Evolutionary conservation across 2,888 invertebrate species (phyloP).

Genomic region (Gasteruption jaculator): DNA sequence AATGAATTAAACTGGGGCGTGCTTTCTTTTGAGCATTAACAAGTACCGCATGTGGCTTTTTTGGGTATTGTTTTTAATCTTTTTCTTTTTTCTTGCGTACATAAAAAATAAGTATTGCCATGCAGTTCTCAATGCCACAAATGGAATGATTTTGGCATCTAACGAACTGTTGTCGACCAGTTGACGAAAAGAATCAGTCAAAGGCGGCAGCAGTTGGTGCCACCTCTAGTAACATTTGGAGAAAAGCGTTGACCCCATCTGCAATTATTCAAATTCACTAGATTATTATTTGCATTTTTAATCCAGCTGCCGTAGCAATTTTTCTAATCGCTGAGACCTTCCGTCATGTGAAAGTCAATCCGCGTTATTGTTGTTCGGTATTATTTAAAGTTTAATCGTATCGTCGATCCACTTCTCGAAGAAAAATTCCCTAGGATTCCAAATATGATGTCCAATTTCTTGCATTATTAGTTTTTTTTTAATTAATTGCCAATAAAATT

Average conservation of each 20-base stretch:
- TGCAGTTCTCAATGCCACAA: slow-evolving; percentile 35
- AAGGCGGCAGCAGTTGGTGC: slow-evolving; percentile 79
- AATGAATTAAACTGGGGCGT: slow-evolving; percentile 28
- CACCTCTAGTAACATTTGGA: slow-evolving; percentile 86
- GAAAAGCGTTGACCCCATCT: slow-evolving; percentile 86
- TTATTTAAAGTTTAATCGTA: too few relatives aligned
- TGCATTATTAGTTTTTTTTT: too few relatives aligned
- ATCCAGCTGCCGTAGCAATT: too few relatives aligned
- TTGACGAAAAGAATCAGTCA: slow-evolving; percentile 34
- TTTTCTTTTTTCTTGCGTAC: slow-evolving; percentile 23
- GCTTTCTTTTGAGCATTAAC: slow-evolving; percentile 28
- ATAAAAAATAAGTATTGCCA: slow-evolving; percentile 29
- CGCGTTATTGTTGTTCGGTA: too few relatives aligned
- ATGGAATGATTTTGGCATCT: slow-evolving; percentile 46
- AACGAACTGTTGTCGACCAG: slow-evolving; percentile 23
- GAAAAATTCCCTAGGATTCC: too few relatives aligned
- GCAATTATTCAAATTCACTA: slow-evolving; percentile 41
- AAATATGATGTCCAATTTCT: too few relatives aligned
- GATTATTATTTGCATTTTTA: background rate
- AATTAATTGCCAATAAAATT: too few relatives aligned
- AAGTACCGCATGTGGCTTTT: too few relatives aligned
- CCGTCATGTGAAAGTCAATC: too few relatives aligned
- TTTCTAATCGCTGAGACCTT: too few relatives aligned
- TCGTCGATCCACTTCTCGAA: too few relatives aligned
- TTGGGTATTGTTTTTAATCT: slow-evolving; percentile 22